Base-by-base conservation (phyloP, 2,113 vertebrate genomes). In the Macquaria ambigua region DNA sequence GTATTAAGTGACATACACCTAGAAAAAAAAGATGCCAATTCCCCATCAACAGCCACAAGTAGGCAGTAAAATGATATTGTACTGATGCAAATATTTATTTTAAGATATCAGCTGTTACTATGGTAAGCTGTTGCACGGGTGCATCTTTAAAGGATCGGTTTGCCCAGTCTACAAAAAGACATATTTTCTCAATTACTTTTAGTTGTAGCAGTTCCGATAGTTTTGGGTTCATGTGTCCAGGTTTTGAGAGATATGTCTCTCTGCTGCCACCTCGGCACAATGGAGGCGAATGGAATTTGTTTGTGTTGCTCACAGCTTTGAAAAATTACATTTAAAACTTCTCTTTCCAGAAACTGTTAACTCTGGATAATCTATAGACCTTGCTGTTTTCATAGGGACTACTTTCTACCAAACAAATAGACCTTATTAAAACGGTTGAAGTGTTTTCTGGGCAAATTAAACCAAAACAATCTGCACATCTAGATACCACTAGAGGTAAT, bases 1-100 rank as follows among this genome's bases (percentile, higher is more conserved):
- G 4, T 25, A 41, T 64, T 66, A 61, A 58, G 69, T 67, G 28
- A 74, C 63, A 53, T 16, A 28, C 14, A 72, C 28, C 7, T 28
- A 55, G 12, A 48, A 62, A 69, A n/a, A 34, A 81, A 66, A 52
- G 39, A 72, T 64, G 25, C 6, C 21, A 79, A 41, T 53, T 68
- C 3, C 6, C 58, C 14, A 59, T 34, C 4, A 69, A 64, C 41
- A 55, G 53, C 20, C 41, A 18, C 81, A 59, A 34, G 23, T 4
- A 6, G 14, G 16, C 12, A 21, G 10, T 34, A 41, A 58, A 77
- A 25, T 56, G 0, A 63, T 41, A 16, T 34, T 21, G 16, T 11
- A 56, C 23, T 62, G 12, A 53, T 58, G 16, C 2, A 18, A 28
- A 56, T 56, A 8, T 64, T 83, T 5, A 4, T 77, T 12, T 62